Base-by-base conservation (phyloP, 2,888 invertebrate genomes). In the Yponomeuta cagnagella region DNA sequence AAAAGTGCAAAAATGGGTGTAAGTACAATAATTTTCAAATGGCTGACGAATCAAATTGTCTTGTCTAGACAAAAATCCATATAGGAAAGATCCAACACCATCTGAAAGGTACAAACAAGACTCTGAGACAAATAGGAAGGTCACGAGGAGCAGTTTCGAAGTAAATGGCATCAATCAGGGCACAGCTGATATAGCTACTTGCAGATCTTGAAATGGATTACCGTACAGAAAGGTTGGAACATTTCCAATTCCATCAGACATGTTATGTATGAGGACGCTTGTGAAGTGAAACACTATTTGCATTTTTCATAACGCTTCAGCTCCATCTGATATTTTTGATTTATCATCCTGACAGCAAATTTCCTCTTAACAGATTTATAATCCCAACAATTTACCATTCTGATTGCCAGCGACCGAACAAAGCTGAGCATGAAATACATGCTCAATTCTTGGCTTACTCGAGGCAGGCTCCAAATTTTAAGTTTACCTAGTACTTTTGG, bases 181-280 rank as follows among this genome's bases (percentile, higher is more conserved):
- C 84, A 85, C 82, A 86, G 82, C 84, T 87, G 83, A 86, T 86
- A 86, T 82, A 82, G 83, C 80, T 87, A 88, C 85, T 89, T 37
- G 48, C 37, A 68, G n/a, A 68, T 68, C 31, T 43, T 80, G 80
- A 82, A 85, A 85, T 83, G 85, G 82, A 87, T 89, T 85, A 86
- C 83, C 82, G 81, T 82, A 83, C 82, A 84, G 82, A 80, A 80
- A 76, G 52, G 79, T 83, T 90, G 89, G 89, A 87, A 74, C 78
- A 79, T 82, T 80, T 87, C 89, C 88, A 90, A 86, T 80, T 84
- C 80, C 80, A 84, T 76, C 15, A 37, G 23, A 68, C 43, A 43
- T 68, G 30, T 48, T 23, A 68, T 10, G 37, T n/a, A 58, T 48
- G 37, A 48, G 37, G 23, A 37, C 52, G 52, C 15, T 58, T 58